Percentiles rank a stretch among this genome's conserved stretches.
phyloP scores from a whole-genome alignment of 2,113 vertebrate species.

The Dipodomys stephensi region DNA sequence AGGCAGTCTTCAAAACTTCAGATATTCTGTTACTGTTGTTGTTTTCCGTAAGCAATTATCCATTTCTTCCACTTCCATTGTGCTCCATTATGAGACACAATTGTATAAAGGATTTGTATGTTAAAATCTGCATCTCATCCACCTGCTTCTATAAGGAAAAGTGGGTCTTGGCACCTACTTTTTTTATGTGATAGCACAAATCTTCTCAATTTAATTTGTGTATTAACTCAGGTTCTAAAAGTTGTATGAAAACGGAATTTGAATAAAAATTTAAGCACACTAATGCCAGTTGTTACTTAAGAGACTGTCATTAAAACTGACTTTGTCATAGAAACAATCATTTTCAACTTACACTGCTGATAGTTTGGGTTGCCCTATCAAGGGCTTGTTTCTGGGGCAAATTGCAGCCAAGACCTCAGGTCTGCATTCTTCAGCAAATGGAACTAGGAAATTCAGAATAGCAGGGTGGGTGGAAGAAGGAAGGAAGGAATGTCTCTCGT shows the following conservation, averaged over 20 bases:
- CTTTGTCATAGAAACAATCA: not conserved
- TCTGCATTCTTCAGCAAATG: not conserved
- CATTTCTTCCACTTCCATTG: not conserved
- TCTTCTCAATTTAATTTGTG: not conserved
- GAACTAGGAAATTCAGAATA: conserved; percentile 16
- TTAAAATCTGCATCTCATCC: not conserved
- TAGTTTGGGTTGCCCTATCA: not conserved
- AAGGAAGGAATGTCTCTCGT: accelerated
- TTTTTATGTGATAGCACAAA: not conserved
- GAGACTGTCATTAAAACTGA: not conserved
- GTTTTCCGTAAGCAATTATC: not conserved
- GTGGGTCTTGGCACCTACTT: not conserved
- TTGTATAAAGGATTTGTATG: not conserved
- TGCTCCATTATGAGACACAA: not conserved
- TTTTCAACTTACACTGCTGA: not conserved
- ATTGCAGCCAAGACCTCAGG: not conserved
- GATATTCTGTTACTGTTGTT: not conserved
- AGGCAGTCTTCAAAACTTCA: not conserved
- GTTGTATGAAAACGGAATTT: not conserved
- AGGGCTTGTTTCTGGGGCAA: not conserved
- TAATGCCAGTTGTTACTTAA: not conserved
- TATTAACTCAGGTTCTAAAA: not conserved
- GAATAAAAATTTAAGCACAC: conserved; percentile 19
- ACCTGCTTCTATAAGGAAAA: not conserved
- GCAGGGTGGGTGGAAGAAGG: too few species aligned